Conservation (phyloP, 1,140 invertebrate species). For the Drosophila sp. region DNA sequence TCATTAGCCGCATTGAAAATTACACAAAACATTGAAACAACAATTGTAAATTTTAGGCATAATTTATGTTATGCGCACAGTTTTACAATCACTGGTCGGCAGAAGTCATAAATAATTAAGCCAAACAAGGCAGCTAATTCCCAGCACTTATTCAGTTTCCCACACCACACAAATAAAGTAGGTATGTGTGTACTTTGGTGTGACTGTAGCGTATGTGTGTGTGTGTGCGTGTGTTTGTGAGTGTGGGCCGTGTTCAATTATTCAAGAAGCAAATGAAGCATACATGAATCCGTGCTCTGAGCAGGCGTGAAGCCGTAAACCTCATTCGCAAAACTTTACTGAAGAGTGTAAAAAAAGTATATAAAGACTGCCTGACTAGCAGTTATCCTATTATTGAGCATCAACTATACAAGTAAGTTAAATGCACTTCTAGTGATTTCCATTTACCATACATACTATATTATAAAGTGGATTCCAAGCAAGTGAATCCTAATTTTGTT, state of each 20-base stretch:
- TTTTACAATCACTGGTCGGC: constrained; percentile 58
- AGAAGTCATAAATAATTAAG: constrained; percentile 64
- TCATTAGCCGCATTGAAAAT: constrained; percentile 71
- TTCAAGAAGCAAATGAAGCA: constrained; percentile 63
- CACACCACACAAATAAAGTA: neutral
- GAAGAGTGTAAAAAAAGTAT: constrained; percentile 30
- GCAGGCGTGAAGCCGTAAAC: constrained; percentile 65
- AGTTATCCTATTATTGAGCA: neutral
- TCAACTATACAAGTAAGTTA: too few species aligned
- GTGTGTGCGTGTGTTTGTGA: constrained; percentile 1
- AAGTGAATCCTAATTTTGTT: too few species aligned
- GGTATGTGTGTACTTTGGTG: neutral
- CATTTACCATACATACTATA: too few species aligned
- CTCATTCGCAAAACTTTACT: constrained; percentile 60
- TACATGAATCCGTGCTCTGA: constrained; percentile 42
- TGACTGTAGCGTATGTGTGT: neutral
- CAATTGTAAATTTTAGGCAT: constrained; percentile 55
- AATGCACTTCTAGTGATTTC: too few species aligned
- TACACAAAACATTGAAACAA: constrained; percentile 56
- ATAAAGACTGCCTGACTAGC: constrained; percentile 35
- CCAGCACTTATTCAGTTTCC: constrained; percentile 25
- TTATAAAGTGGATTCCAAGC: too few species aligned
- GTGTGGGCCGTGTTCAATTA: constrained; percentile 58
- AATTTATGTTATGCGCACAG: constrained; percentile 64
- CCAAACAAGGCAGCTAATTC: constrained; percentile 59